A percentile compares a stretch with the other conserved stretches of the same genome.
phyloP scores from a whole-genome alignment of 2,113 vertebrate species.

The Bostrychus sinensis region DNA sequence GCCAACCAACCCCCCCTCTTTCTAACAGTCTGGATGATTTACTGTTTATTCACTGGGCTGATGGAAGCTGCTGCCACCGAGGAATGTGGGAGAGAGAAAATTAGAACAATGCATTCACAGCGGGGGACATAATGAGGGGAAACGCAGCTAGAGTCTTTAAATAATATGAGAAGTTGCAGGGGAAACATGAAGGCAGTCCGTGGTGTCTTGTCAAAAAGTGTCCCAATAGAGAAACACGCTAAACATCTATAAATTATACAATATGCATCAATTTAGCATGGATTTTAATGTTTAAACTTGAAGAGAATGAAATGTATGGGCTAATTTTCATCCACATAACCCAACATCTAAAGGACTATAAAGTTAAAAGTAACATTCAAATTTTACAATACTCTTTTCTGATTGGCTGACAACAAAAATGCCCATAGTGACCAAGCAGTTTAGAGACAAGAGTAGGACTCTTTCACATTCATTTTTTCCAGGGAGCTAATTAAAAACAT shows the following conservation, averaged over 20 bases:
- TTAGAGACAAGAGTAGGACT: no score
- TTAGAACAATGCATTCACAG: conserved; percentile 45
- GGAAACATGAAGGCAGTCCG: background rate
- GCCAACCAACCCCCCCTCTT: conserved; percentile 22
- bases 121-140: conserved; percentile 11
- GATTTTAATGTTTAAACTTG: background rate
- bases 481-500: no score
- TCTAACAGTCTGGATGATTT: conserved; percentile 52
- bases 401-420: no score
- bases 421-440: no score
- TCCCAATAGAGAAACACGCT: background rate
- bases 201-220: background rate
- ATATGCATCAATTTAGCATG: background rate
- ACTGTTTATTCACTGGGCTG: conserved; percentile 52
- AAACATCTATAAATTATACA: background rate
- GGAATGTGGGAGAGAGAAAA: conserved; percentile 46
- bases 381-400: no score
- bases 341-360: no score
- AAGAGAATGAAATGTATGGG: no score
- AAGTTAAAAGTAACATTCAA: no score
- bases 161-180: background rate
- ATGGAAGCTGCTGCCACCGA: conserved; percentile 43
- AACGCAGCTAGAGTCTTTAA: background rate
- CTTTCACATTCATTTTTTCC: no score
- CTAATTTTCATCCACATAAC: no score